phyloP scores from a whole-genome alignment of 2,888 invertebrate species.

The Venusia cambrica region DNA sequence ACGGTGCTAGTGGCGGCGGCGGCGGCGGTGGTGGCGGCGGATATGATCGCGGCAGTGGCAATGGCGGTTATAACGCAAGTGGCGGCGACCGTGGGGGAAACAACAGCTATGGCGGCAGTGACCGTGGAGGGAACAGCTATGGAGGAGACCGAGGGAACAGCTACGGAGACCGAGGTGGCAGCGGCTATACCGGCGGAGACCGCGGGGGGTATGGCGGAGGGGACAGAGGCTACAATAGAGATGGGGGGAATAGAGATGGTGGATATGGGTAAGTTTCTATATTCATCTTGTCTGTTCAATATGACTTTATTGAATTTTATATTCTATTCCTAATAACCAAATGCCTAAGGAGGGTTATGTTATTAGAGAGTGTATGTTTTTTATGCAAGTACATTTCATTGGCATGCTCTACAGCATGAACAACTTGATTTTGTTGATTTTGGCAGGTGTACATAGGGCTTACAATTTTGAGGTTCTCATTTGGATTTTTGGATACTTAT shows the following conservation, averaged over 20 bases:
- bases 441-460: no score
- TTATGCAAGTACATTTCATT: no score
- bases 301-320: no score
- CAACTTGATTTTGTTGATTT: no score
- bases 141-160: constrained; percentile 68
- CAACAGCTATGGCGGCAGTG: constrained; percentile 57
- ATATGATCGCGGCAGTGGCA: constrained; percentile 28
- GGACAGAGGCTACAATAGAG: constrained; percentile 77
- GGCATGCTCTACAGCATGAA: no score
- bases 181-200: constrained; percentile 64
- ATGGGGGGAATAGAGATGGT: constrained; percentile 80
- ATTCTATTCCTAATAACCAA: no score
- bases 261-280: constrained; percentile 82
- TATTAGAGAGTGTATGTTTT: no score
- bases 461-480: no score
- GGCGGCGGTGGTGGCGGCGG: constrained; percentile 38
- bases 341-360: no score
- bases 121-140: constrained; percentile 58
- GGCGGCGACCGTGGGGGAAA: constrained; percentile 42
- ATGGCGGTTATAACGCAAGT: no score
- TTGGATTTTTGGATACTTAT: no score
- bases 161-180: constrained; percentile 66
- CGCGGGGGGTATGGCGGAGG: constrained; percentile 72
- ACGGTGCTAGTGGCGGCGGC: constrained; percentile 43
- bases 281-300: constrained; percentile 10